A percentile compares a stretch with the other conserved stretches of the same genome.
phyloP scores from a whole-genome alignment of 2,888 invertebrate genomes.

The Serripes groenlandicus region DNA sequence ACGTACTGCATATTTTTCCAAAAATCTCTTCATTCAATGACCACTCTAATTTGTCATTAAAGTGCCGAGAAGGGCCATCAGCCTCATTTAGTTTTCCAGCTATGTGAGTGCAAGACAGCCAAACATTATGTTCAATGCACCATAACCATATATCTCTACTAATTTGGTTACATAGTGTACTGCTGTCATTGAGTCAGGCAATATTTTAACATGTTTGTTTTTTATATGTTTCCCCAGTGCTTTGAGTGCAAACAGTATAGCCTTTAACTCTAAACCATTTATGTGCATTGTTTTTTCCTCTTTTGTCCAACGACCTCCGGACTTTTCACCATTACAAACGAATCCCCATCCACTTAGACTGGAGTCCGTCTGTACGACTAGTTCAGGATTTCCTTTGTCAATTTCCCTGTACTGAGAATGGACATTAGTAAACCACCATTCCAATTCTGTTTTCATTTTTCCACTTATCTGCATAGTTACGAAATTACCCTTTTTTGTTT shows the following conservation, averaged over 20 bases:
- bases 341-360: slow-evolving; percentile 53
- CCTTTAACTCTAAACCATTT: slow-evolving; percentile 59
- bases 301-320: slow-evolving; percentile 41
- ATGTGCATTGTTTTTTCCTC: slow-evolving; percentile 48
- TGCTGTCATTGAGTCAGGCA: slow-evolving; percentile 43
- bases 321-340: slow-evolving; percentile 8
- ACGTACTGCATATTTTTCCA: background rate
- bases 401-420: background rate
- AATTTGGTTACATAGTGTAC: slow-evolving; percentile 42
- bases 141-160: slow-evolving; percentile 36
- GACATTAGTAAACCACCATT: background rate
- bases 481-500: too few relatives aligned
- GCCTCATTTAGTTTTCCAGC: slow-evolving; percentile 40
- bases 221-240: slow-evolving; percentile 17
- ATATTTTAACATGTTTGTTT: slow-evolving; percentile 42
- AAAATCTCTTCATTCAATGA: slow-evolving; percentile 36
- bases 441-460: background rate
- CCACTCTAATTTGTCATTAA: slow-evolving; percentile 56
- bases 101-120: slow-evolving; percentile 46
- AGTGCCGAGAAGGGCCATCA: slow-evolving; percentile 36
- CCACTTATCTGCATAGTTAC: background rate
- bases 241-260: slow-evolving; percentile 45
- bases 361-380: too few relatives aligned
- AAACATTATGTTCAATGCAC: slow-evolving; percentile 40
- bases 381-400: background rate